Base-by-base conservation (phyloP, 2,113 vertebrate genomes). In the Myiopsitta monachus region DNA sequence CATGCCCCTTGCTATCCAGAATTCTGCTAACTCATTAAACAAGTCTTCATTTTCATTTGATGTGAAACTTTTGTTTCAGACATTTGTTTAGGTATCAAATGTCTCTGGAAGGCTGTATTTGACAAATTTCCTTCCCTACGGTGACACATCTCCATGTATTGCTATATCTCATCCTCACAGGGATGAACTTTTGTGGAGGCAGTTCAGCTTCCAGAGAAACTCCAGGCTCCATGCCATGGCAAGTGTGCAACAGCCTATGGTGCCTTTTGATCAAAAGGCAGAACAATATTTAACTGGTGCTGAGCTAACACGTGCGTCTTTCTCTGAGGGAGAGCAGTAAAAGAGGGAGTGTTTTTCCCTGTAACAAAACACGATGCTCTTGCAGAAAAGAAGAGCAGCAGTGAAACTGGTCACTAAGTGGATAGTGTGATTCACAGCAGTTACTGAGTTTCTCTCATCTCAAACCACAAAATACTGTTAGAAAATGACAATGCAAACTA, bases 121-220 rank as follows among this genome's bases (percentile, higher is more conserved):
- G 41, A 24, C 19, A 75, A 69, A 49, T 47, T 55, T 11, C n/a
- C 16, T 54, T 78, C 28, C 74, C 26, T 54, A 0, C 0, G 0
- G 39, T 17, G 26, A 21, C 18, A 15, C 2, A 5, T 4, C 30
- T 76, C 62, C 49, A 27, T 52, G 4, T 47, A n/a, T 55, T 31
- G 31, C 3, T 61, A 10, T 47, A 52, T 49, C 12, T 85, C 0
- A 0, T 57, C 28, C 4, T 3, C n/a, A 23, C 22, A 22, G 10
- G 30, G 5, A 9, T 36, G 41, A 77, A 54, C 9, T 57, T 52
- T 16, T 44, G 30, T 23, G 21, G 30, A 31, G 21, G 39, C 46
- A 76, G 28, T 22, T 61, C 41, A 62, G 19, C 22, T 90, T 77
- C n/a, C 38, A n/a, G 11, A 1, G 3, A 52, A 88, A 73, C 13